Evolutionary conservation across 35 echinoderm and acorn worm genomes (phyloP), one percentile per base, ranked within the genome.

Genomic region (Eucidaris tribuloides): DNA sequence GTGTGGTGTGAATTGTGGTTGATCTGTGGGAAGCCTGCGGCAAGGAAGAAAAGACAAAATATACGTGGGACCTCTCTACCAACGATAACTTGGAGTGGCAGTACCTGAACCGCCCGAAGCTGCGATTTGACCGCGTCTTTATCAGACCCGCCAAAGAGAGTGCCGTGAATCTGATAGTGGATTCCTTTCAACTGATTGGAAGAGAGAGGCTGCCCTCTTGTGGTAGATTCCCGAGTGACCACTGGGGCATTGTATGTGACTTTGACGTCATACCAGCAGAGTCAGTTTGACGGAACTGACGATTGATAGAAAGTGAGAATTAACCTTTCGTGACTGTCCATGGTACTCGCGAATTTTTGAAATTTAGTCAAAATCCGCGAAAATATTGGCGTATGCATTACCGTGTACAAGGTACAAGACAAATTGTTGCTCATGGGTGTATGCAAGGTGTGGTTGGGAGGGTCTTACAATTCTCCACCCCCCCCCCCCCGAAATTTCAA

Each of bases 221-320:
- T 83, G 25, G 33, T n/a, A 45, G 81, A n/a, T 90, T 90, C 71
- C 88, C 88, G 29, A 90, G 88, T 33, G 88, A 90, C 59, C 88
- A 90, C 57, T 90, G 66, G 34, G 88, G 88, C 20, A 90, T 90
- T 4, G 56, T 84, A 7, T 90, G 88, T 61, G 88, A 90, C 46
- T 90, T 90, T 55, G 58, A 90, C 42, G 78, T 90, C 11, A 65
- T 65, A 15, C 62, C 82, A 19, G 40, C 36, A 50, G 38, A 74
- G n/a, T n/a, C n/a, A n/a, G n/a, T n/a, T n/a, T n/a, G n/a, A n/a
- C n/a, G n/a, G n/a, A n/a, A n/a, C n/a, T n/a, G n/a, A n/a, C n/a
- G n/a, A n/a, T n/a, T n/a, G n/a, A n/a, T n/a, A n/a, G n/a, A n/a
- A n/a, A n/a, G n/a, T n/a, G n/a, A n/a, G n/a, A n/a, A n/a, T n/a